Base-by-base conservation (phyloP, 2,797 vertebrate genomes). In the Parambassis ranga region DNA sequence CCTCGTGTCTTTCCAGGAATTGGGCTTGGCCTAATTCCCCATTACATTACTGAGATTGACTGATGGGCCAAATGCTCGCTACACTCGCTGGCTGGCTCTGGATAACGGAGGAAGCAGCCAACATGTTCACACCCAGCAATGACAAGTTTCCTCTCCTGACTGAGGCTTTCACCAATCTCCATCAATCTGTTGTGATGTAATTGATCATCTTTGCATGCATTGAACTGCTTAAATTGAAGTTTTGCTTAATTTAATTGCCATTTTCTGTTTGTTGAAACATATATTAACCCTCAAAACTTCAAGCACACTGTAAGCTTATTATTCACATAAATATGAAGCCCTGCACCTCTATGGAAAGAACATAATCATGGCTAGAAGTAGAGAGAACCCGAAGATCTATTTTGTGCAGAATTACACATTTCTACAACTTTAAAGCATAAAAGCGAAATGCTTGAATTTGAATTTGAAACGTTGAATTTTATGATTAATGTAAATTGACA, bases 1-100 rank as follows among this genome's bases (percentile, higher is more conserved):
- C 51, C 65, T 52, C 11, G 42, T 63, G 74, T 80, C 77, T 82
- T 82, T 80, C 78, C 72, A 86, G 75, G 77, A 83, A 77, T 31
- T 26, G 33, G 35, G n/a, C 33, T 65, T 44, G 67, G 58, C 42
- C 73, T 81, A 84, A 83, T 79, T 85, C 83, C 68, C 72, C 65
- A 82, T 85, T 81, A 86, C 65, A 82, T 85, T 81, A 86, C 51
- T 39, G 52, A 76, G 78, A 87, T 78, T 81, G 78, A 87, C 78
- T 81, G 81, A 84, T 80, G 75, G 32, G 44, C 15, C 26, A 23
- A 41, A 16, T 28, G 61, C 50, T 75, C 20, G 1, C 41, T 51
- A 5, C 35, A 51, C 13, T 28, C 3, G 8, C 65, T 66, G 57
- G 51, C 50, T 41, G 65, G 51, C 57, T 78, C 32, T 37, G 55